phyloP scores from a whole-genome alignment of 2,888 invertebrate species.

The Lasioglossum villosulum region DNA sequence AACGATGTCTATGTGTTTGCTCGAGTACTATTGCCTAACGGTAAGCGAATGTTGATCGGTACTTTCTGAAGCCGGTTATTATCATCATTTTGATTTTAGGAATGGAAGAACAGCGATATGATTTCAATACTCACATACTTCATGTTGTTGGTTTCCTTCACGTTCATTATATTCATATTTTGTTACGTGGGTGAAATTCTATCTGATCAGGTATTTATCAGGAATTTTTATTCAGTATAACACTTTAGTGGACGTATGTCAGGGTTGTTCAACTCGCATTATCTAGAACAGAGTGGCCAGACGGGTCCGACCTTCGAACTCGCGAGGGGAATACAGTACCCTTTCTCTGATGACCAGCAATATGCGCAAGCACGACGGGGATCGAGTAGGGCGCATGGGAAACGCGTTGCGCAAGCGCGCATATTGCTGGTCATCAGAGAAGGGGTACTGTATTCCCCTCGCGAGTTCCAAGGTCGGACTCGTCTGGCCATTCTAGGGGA shows the following conservation, averaged over 20 bases:
- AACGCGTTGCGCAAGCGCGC: too few species aligned
- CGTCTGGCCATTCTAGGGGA: too few species aligned
- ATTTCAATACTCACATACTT: neutral
- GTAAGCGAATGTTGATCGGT: constrained; percentile 51
- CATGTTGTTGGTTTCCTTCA: constrained; percentile 12
- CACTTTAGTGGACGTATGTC: neutral
- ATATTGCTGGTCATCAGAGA: too few species aligned
- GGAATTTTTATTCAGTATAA: neutral
- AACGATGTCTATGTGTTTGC: constrained; percentile 76
- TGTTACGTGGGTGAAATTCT: constrained; percentile 64
- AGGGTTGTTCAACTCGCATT: too few species aligned
- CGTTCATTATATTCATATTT: constrained; percentile 59
- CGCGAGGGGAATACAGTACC: too few species aligned
- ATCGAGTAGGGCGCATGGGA: too few species aligned
- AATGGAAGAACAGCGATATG: constrained; percentile 42
- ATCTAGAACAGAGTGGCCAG: too few species aligned
- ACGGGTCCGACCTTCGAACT: too few species aligned
- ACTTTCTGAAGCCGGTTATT: neutral
- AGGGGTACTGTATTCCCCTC: too few species aligned
- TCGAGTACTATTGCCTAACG: constrained; percentile 77
- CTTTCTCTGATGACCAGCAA: too few species aligned
- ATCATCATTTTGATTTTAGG: constrained; percentile 22
- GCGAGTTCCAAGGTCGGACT: too few species aligned
- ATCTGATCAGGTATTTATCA: constrained; percentile 56
- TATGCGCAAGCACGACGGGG: too few species aligned